A percentile compares a stretch with the other conserved stretches of the same genome.
phyloP scores from a whole-genome alignment of 2,888 invertebrate species.

The Stratiomys singularior region DNA sequence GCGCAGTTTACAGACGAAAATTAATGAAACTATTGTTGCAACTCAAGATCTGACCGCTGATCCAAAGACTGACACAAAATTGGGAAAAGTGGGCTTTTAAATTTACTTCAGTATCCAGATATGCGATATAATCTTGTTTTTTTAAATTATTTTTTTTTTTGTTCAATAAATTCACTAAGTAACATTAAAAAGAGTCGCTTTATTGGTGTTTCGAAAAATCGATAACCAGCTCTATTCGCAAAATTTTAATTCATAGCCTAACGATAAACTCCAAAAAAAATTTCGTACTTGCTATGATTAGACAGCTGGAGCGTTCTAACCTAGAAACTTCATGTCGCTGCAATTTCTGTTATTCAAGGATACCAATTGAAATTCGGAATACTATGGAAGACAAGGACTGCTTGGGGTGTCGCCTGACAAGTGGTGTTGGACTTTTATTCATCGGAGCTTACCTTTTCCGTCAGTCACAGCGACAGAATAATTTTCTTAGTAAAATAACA shows the following conservation, averaged over 20 bases:
- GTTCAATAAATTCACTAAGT: background rate
- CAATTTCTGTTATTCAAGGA: background rate
- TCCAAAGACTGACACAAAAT: constrained; percentile 93
- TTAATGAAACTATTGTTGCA: constrained; percentile 93
- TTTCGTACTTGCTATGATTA: background rate
- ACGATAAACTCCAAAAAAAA: background rate
- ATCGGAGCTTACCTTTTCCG: constrained; percentile 72
- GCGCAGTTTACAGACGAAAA: constrained; percentile 82
- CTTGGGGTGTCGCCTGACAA: constrained; percentile 70
- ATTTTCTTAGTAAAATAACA: constrained; percentile 64
- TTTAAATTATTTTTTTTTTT: constrained; percentile 10
- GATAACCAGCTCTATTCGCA: background rate
- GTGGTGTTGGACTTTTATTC: constrained; percentile 72
- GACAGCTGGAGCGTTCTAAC: constrained; percentile 17
- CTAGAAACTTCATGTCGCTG: background rate
- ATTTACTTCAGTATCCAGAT: constrained; percentile 24
- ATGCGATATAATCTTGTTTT: background rate
- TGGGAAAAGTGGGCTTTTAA: constrained; percentile 89
- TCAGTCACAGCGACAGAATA: constrained; percentile 67
- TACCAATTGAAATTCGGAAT: background rate
- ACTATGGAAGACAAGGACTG: constrained; percentile 68
- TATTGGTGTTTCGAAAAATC: background rate
- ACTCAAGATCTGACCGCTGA: constrained; percentile 94
- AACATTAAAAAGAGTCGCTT: background rate
- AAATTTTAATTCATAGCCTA: background rate